These are phyloP conservation scores for Petrosia ficiformis DNA, from an alignment of 37 sponge, comb jelly and placozoan genomes.

Conservation along the genomic window DNA sequence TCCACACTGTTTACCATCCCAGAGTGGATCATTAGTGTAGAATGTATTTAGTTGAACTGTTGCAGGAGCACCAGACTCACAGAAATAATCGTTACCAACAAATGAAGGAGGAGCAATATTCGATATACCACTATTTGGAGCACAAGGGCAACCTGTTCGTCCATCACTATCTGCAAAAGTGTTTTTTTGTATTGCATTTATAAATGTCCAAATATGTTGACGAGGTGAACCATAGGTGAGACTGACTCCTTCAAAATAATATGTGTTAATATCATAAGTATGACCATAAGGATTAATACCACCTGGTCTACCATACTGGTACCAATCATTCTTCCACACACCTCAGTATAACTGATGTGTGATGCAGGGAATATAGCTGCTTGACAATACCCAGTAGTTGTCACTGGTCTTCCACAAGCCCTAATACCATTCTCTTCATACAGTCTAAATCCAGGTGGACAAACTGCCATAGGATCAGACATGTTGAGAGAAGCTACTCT, in stretches of 20 bases:
- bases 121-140: not conserved
- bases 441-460: slow-evolving; percentile 10
- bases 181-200: not conserved
- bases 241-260: slow-evolving; percentile 23
- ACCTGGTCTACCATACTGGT: slow-evolving; percentile 6
- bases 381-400: not conserved
- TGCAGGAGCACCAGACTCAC: slow-evolving; percentile 16
- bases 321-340: slow-evolving; percentile 17
- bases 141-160: not conserved
- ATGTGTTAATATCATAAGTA: not conserved
- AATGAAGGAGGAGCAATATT: not conserved
- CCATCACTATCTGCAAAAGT: not conserved
- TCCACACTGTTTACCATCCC: slow-evolving; percentile 28
- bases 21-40: slow-evolving; percentile 15
- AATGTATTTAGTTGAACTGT: not conserved
- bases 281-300: not conserved
- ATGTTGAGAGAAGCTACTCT: too few species aligned
- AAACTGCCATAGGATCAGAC: not conserved
- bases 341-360: slow-evolving; percentile 1
- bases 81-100: slow-evolving; percentile 28
- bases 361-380: slow-evolving; percentile 2
- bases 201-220: slow-evolving; percentile 30
- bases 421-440: not conserved
- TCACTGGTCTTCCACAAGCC: slow-evolving; percentile 11
- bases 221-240: slow-evolving; percentile 16